Evolutionary conservation across 2,888 invertebrate species (phyloP), one percentile per base, ranked within the genome.

Genomic region (Agonopterix arenella): DNA sequence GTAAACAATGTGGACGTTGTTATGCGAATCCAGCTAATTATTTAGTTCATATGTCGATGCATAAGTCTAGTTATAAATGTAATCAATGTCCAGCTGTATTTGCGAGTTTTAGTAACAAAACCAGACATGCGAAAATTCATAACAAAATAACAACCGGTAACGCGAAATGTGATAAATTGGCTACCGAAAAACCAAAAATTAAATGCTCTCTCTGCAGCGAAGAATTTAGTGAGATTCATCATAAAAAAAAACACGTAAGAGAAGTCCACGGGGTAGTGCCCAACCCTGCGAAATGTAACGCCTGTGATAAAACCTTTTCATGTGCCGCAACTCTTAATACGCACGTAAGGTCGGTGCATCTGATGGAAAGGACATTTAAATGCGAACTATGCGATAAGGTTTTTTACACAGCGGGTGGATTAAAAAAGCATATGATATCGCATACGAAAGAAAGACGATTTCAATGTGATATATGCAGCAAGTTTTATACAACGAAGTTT

Each of bases 401-500:
- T 11, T 42, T n/a, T 11, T n/a, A 42, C 11, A 4, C 13, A 11
- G 1, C n/a, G 42, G 8, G 4, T 4, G 3, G 3, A n/a, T 42
- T 42, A 11, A 42, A 5, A 11, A 11, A 2, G 8, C 42, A 42
- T 11, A 42, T 42, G 11, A 11, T 2, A 56, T 49, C 50, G 5
- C 66, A 64, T 40, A 58, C 68, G 36, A 80, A 76, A 0, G 67
- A 67, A 1, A 84, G 79, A 54, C 77, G 83, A 5, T 88, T 76
- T 41, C 67, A 78, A 13, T 84, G 84, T 50, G 66, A 73, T 13
- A 51, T 76, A 1, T 84, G 84, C 44, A 59, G 58, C 1, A 80
- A 80, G 47, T 57, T 52, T 0, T 84, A 71, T 46, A 72, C 67
- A 0, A 62, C 73, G n/a, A 63, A 68, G 48, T 72, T 68, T 13